phyloP scores from a whole-genome alignment of 2,113 vertebrate genomes.

The Syngnathus floridae region DNA sequence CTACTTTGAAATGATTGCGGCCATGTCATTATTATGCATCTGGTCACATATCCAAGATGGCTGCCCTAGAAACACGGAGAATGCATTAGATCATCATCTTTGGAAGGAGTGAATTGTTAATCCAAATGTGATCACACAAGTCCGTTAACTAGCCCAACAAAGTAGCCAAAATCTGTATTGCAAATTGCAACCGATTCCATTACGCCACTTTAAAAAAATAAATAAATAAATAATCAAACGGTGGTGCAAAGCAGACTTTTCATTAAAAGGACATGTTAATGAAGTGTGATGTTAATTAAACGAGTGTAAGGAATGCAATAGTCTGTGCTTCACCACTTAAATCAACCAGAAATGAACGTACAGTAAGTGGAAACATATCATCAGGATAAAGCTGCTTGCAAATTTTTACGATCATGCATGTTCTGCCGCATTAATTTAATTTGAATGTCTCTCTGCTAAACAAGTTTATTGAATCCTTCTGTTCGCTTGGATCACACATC shows the following conservation, averaged over 20 bases:
- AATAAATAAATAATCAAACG: constrained; percentile 11
- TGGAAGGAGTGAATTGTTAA: too few relatives aligned
- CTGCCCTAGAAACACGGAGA: constrained; percentile 28
- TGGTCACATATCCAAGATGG: constrained; percentile 44
- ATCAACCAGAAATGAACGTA: constrained; percentile 1
- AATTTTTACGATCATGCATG: not conserved
- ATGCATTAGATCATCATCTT: too few relatives aligned
- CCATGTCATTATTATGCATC: constrained; percentile 46
- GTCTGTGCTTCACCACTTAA: constrained; percentile 13
- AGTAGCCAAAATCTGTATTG: not conserved
- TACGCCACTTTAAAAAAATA: constrained; percentile 14
- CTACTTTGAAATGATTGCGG: constrained; percentile 37
- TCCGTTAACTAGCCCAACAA: too few relatives aligned
- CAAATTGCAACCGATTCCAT: constrained; percentile 3
- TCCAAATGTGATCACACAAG: not conserved
- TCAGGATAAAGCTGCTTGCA: constrained; percentile 6
- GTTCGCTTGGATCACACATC: not conserved
- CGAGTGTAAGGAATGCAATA: constrained; percentile 27
- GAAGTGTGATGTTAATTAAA: constrained; percentile 32
- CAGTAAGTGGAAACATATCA: not conserved
- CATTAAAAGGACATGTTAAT: constrained; percentile 22
- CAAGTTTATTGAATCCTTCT: constrained; percentile 1
- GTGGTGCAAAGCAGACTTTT: constrained; percentile 20
- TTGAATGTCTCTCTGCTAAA: not conserved
- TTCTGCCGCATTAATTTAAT: not conserved